Evolutionary conservation across 2,888 invertebrate genomes (phyloP).

Genomic region (Acrobasis consociella): DNA sequence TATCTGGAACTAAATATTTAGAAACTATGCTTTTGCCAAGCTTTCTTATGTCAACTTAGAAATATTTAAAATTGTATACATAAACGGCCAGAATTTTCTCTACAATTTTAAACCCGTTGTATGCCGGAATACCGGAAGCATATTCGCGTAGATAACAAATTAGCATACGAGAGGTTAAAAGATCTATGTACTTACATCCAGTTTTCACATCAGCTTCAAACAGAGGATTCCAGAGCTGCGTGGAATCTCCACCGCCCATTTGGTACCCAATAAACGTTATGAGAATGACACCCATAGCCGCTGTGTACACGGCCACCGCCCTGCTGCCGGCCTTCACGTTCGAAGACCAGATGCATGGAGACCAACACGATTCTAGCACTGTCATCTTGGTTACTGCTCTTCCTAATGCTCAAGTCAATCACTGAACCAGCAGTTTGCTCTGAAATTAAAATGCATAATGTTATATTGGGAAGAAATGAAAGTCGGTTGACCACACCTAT

Average conservation of each 20-base stretch:
- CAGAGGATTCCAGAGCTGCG: conserved; percentile 93
- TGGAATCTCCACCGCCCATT: conserved; percentile 93
- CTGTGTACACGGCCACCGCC: conserved; percentile 91
- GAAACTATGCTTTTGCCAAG: too few species aligned
- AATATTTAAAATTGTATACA: too few species aligned
- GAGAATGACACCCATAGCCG: conserved; percentile 87
- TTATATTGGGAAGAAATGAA: neutral
- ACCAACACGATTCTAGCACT: conserved; percentile 91
- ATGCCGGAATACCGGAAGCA: too few species aligned
- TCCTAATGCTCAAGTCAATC: neutral
- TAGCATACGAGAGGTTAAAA: too few species aligned
- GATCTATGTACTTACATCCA: conserved; percentile 81
- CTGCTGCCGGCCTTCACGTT: conserved; percentile 89
- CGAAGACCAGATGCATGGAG: conserved; percentile 93
- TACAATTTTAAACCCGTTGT: too few species aligned
- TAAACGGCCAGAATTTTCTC: too few species aligned
- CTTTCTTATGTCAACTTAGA: too few species aligned
- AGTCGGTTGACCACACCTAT: conserved; percentile 28
- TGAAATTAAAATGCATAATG: neutral
- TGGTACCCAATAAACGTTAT: conserved; percentile 90
- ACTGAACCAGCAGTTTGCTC: neutral
- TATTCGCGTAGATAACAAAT: too few species aligned
- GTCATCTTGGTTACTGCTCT: conserved; percentile 82
- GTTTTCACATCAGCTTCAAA: conserved; percentile 92
- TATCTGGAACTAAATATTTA: too few species aligned